A percentile compares a stretch with the other conserved stretches of the same genome.
These are phyloP conservation scores for Lucinisca nassula DNA, from an alignment of 2,888 invertebrate genomes.

Conservation along the genomic window DNA sequence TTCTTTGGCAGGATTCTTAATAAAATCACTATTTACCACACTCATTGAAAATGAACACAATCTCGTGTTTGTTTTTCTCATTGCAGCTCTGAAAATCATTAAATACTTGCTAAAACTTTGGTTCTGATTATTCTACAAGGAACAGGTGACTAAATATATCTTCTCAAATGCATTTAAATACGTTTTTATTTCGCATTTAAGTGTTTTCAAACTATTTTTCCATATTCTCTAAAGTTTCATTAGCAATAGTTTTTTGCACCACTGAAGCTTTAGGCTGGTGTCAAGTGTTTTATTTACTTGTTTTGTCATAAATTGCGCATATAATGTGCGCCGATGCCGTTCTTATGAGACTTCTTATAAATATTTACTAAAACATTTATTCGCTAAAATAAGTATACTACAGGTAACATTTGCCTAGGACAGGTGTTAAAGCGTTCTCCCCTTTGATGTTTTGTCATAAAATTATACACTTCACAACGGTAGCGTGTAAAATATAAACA, in stretches of 20 bases:
- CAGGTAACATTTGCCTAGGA: constrained; percentile 6
- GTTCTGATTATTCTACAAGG: not conserved
- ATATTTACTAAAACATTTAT: constrained; percentile 8
- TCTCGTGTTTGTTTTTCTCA: not conserved
- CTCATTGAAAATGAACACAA: too few relatives aligned
- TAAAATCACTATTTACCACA: too few relatives aligned
- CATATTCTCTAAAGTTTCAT: not conserved
- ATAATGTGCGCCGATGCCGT: not conserved
- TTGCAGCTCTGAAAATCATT: not conserved
- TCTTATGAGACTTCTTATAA: not conserved
- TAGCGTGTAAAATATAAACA: not conserved
- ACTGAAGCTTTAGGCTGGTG: not conserved
- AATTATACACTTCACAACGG: not conserved
- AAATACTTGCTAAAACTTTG: not conserved
- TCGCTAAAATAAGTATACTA: not conserved
- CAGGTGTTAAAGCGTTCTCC: not conserved
- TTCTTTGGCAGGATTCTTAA: too few relatives aligned
- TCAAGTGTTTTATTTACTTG: not conserved
- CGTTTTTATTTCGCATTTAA: not conserved
- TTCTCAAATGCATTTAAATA: not conserved
- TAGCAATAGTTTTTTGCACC: not conserved
- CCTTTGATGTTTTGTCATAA: constrained; percentile 4
- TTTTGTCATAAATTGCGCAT: not conserved
- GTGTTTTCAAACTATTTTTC: not conserved
- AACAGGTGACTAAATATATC: not conserved